Conservation (phyloP, 2,888 invertebrate species). For the Campoletis raptor region DNA sequence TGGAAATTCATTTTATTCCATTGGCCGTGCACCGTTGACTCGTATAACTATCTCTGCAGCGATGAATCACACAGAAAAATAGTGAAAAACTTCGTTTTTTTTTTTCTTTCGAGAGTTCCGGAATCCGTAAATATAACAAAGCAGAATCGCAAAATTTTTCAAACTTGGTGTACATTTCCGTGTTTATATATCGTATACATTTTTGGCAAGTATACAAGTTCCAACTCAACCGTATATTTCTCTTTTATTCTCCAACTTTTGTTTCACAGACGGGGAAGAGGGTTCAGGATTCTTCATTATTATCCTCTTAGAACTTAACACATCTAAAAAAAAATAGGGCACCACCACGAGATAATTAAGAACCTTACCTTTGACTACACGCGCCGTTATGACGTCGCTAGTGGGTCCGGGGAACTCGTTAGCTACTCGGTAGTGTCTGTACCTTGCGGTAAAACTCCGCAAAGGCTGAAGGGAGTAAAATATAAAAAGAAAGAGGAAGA, state of each 20-base stretch:
- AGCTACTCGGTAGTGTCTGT: slow-evolving; percentile 53
- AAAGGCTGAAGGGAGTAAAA: slow-evolving; percentile 33
- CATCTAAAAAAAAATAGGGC: slow-evolving; percentile 37
- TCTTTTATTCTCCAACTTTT: slow-evolving; percentile 39
- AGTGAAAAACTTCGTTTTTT: too few relatives aligned
- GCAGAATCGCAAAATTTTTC: neutral
- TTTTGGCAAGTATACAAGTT: slow-evolving; percentile 10
- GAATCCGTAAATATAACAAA: neutral
- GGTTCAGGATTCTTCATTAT: slow-evolving; percentile 42
- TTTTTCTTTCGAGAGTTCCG: neutral
- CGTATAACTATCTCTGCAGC: neutral
- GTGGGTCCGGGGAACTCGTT: slow-evolving; percentile 61
- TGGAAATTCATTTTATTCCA: neutral
- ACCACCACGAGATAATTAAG: slow-evolving; percentile 56
- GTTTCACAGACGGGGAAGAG: slow-evolving; percentile 15
- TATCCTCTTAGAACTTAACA: slow-evolving; percentile 36
- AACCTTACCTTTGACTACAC: slow-evolving; percentile 64
- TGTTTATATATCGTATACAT: neutral
- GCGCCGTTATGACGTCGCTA: slow-evolving; percentile 51
- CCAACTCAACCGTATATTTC: slow-evolving; percentile 11
- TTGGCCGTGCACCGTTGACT: neutral
- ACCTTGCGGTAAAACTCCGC: slow-evolving; percentile 49
- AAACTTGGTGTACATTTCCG: neutral
- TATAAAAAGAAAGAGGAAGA: neutral
- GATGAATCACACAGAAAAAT: too few relatives aligned